These are phyloP conservation scores for Telmatochromis bifrenatus DNA, from an alignment of 2,113 vertebrate species.

Conservation along the genomic window DNA sequence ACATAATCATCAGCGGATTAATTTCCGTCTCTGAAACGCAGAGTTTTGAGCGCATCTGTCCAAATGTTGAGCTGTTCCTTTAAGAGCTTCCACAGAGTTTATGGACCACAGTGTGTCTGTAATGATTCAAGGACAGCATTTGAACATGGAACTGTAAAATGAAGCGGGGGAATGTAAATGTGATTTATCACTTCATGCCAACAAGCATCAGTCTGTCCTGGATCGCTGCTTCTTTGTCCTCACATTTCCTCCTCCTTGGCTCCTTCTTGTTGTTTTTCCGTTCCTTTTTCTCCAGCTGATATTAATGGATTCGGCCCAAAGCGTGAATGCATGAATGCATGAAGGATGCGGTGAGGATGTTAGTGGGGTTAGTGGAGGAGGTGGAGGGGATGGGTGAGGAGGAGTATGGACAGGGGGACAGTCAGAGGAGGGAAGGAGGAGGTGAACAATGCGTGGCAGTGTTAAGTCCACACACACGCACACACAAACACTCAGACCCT, in stretches of 20 bases:
- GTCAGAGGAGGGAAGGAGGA: background rate
- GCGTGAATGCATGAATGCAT: constrained; percentile 26
- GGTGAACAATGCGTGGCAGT: constrained; percentile 33
- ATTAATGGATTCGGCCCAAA: constrained; percentile 34
- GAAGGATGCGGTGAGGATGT: constrained; percentile 35
- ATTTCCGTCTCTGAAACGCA: background rate
- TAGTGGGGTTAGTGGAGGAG: constrained; percentile 58
- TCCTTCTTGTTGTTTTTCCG: background rate
- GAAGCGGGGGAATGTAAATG: constrained; percentile 21
- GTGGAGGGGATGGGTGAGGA: background rate
- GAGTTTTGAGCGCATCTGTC: background rate
- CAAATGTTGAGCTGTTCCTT: background rate
- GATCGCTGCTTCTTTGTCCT: constrained; percentile 8
- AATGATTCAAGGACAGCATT: background rate
- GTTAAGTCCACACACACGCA: constrained; percentile 9
- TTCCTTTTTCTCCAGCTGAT: background rate
- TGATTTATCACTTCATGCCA: constrained; percentile 14
- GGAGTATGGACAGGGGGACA: constrained; percentile 11
- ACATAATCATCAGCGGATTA: background rate
- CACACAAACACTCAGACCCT: background rate
- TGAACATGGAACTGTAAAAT: constrained; percentile 17
- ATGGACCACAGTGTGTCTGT: background rate
- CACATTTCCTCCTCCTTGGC: background rate
- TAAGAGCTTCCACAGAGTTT: background rate
- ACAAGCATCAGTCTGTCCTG: background rate